A percentile compares a stretch with the other conserved stretches of the same genome.
Evolutionary conservation across 2,888 invertebrate species (phyloP).

Genomic region (Lumbricus terrestris): DNA sequence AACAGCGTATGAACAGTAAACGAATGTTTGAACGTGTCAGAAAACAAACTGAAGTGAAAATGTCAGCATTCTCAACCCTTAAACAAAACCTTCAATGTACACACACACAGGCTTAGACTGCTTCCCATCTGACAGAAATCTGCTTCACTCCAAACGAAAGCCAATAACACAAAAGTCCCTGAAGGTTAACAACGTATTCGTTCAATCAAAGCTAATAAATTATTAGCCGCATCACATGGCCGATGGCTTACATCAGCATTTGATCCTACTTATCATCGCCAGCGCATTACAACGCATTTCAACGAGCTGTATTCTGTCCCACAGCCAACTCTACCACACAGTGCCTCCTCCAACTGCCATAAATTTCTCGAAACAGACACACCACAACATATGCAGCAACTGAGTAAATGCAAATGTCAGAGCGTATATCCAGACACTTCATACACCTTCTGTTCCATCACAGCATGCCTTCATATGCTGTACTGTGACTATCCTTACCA

Average conservation of each 20-base stretch:
- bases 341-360: not conserved
- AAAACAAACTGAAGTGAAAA: not conserved
- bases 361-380: not conserved
- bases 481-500: not conserved
- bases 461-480: not conserved
- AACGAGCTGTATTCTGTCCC: too few species aligned
- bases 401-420: not conserved
- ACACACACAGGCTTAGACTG: not conserved
- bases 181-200: not conserved
- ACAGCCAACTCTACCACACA: not conserved
- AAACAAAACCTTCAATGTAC: not conserved
- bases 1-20: not conserved
- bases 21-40: not conserved
- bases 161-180: conserved; percentile 3
- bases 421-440: not conserved
- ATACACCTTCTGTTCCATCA: not conserved
- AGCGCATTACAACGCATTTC: too few species aligned
- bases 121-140: not conserved
- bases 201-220: conserved; percentile 3
- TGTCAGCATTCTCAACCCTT: not conserved
- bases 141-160: not conserved
- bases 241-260: not conserved
- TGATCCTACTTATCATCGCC: not conserved
- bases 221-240: not conserved
- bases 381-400: not conserved